Base-by-base conservation (phyloP, 2,888 invertebrate species). In the Muschampia plurimacula region DNA sequence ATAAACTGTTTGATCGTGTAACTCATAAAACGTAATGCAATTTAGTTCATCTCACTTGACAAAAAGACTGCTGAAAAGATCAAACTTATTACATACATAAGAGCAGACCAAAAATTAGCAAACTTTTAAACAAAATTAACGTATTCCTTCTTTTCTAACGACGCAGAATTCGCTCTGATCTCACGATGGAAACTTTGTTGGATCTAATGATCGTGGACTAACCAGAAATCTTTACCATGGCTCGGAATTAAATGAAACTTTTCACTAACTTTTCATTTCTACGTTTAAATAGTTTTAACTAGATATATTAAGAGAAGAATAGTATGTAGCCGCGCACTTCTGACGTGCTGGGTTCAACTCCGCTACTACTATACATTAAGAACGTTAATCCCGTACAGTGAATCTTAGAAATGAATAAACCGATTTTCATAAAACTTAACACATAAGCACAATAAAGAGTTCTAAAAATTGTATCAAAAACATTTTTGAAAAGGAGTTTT, bases 181-280 rank as follows among this genome's bases (percentile, higher is more conserved):
- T 55, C 55, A 44, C 65, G 65, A 46, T 72, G 63, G 12, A 72
- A 67, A 72, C 72, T 72, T 72, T 46, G 41, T 32, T 55, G 62
- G 12, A 52, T 72, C 67, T 72, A 72, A 72, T 72, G 72, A 67
- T 67, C 72, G 72, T 72, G 72, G 57, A 67, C 67, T 67, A 36
- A 63, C 72, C 67, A 57, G 57, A 57, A 55, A 63, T 72, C 67
- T 67, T 66, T 57, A 55, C 67, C 57, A 67, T 57, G 63, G 70
- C 69, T 67, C 12, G 75, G 75, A 78, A 79, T 78, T 78, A 70
- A 80, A 78, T 78, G 75, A 78, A 83, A 83, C 82, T 80, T 71
- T 77, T 81, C 81, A 80, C 82, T 80, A 83, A 84, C 84, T 86
- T 83, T 76, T 75, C 80, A 83, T 83, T 81, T 79, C 60, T 76